A percentile compares a stretch with the other conserved stretches of the same genome.
Evolutionary conservation across 2,113 vertebrate species (phyloP).

Genomic region (Nanorana parkeri): DNA sequence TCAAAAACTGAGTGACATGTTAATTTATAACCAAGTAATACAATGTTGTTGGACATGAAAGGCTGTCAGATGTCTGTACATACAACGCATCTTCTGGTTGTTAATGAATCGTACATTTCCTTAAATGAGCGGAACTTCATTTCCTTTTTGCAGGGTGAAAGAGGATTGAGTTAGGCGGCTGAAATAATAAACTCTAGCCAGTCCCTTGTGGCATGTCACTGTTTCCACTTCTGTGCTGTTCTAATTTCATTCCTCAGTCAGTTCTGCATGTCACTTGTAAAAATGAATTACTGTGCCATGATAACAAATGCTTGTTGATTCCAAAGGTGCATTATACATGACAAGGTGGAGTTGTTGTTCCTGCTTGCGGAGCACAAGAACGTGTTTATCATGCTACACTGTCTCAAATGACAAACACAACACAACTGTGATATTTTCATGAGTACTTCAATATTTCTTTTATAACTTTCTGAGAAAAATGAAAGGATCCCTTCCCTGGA

Average conservation of each 20-base stretch:
- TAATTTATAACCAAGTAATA: no score
- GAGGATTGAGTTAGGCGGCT: slow-evolving; percentile 47
- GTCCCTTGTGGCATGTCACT: slow-evolving; percentile 23
- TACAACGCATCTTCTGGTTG: slow-evolving; percentile 39
- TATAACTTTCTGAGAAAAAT: no score
- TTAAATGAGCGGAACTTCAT: slow-evolving; percentile 36
- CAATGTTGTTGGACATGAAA: slow-evolving; percentile 11
- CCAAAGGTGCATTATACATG: slow-evolving; percentile 16
- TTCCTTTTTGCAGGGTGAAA: slow-evolving; percentile 31
- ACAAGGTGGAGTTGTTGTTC: slow-evolving; percentile 12
- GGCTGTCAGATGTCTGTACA: slow-evolving; percentile 21
- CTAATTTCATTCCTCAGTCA: slow-evolving; percentile 10
- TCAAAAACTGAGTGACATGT: no score
- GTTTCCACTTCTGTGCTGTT: slow-evolving; percentile 29
- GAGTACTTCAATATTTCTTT: no score
- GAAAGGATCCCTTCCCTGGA: no score
- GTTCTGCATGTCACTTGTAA: slow-evolving; percentile 33
- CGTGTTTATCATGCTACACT: neutral
- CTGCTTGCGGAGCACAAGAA: neutral
- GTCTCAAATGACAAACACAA: neutral
- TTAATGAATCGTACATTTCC: slow-evolving; percentile 50
- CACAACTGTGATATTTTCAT: no score
- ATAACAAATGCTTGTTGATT: slow-evolving; percentile 32
- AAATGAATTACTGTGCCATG: slow-evolving; percentile 37
- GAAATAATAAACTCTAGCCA: slow-evolving; percentile 39